phyloP scores from a whole-genome alignment of 2,888 invertebrate genomes.

The Lagria hirta region DNA sequence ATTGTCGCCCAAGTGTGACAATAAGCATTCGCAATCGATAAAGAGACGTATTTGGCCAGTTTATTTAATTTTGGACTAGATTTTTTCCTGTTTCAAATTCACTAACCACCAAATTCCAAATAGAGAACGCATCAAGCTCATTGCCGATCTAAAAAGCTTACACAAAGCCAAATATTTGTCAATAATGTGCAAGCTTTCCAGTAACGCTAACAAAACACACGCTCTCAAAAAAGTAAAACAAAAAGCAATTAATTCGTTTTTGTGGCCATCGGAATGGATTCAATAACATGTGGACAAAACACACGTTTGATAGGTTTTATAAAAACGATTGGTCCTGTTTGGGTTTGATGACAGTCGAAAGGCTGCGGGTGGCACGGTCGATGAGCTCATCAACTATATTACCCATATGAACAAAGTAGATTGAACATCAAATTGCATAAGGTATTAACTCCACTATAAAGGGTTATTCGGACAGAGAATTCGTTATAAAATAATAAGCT shows the following conservation, averaged over 20 bases:
- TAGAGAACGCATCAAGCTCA: too few relatives aligned
- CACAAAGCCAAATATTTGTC: too few relatives aligned
- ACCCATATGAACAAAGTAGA: conserved; percentile 45
- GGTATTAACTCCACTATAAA: too few relatives aligned
- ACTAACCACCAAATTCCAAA: too few relatives aligned
- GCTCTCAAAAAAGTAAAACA: conserved; percentile 19
- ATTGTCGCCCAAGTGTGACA: too few relatives aligned
- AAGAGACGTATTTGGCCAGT: too few relatives aligned
- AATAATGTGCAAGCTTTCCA: conserved; percentile 14
- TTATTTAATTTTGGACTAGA: too few relatives aligned
- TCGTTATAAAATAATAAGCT: too few relatives aligned
- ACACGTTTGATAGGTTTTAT: conserved; percentile 35
- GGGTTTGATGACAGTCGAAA: conserved; percentile 33
- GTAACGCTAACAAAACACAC: conserved; percentile 21
- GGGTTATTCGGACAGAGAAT: too few relatives aligned
- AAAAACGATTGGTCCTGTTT: conserved; percentile 26
- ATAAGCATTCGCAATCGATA: too few relatives aligned
- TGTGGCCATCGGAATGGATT: conserved; percentile 47
- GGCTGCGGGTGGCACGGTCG: conserved; percentile 42
- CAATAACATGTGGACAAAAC: conserved; percentile 49
- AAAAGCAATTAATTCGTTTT: conserved; percentile 50
- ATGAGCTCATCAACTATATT: conserved; percentile 47
- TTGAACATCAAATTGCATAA: conserved; percentile 28
- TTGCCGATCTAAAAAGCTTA: too few relatives aligned
- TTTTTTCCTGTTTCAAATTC: too few relatives aligned